Conservation (phyloP, 2,113 vertebrate species). For the Rhynchomys soricoides region DNA sequence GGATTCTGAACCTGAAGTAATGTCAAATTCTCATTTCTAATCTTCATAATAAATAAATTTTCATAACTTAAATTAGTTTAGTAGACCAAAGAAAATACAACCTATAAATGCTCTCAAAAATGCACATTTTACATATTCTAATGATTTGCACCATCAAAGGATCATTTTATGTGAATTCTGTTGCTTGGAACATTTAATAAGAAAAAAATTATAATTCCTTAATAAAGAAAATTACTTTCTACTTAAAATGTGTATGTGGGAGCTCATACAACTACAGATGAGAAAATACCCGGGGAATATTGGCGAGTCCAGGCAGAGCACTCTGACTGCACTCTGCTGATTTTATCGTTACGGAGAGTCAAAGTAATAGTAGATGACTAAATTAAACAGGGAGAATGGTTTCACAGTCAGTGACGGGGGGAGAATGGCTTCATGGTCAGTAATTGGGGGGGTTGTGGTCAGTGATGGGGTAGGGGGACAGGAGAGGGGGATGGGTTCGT, state of each 20-base stretch:
- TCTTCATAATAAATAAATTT: conserved; percentile 14
- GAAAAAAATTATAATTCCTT: neutral
- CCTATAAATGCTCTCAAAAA: neutral
- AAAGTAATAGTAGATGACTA: conserved; percentile 33
- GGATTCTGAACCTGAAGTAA: neutral
- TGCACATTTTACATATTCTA: neutral
- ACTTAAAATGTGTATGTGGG: conserved; percentile 34
- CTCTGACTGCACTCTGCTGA: neutral
- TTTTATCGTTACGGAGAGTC: conserved; percentile 3
- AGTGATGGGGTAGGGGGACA: too few species aligned
- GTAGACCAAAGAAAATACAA: neutral
- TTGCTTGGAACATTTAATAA: conserved; percentile 30
- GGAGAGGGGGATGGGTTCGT: conserved; percentile 8
- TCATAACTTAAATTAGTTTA: conserved; percentile 40
- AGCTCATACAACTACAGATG: conserved; percentile 13
- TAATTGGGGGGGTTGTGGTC: too few species aligned
- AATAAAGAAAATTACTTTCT: conserved; percentile 56
- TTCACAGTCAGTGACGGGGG: neutral
- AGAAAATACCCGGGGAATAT: conserved; percentile 27
- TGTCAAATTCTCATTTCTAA: conserved; percentile 41
- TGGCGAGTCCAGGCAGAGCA: neutral
- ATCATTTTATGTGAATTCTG: conserved; percentile 8
- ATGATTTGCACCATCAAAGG: neutral
- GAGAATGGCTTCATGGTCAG: conserved; percentile 11
- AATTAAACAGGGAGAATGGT: neutral